These are phyloP conservation scores for Ascidia mentula DNA, from an alignment of 23 tunicate genomes.

Conservation along the genomic window DNA sequence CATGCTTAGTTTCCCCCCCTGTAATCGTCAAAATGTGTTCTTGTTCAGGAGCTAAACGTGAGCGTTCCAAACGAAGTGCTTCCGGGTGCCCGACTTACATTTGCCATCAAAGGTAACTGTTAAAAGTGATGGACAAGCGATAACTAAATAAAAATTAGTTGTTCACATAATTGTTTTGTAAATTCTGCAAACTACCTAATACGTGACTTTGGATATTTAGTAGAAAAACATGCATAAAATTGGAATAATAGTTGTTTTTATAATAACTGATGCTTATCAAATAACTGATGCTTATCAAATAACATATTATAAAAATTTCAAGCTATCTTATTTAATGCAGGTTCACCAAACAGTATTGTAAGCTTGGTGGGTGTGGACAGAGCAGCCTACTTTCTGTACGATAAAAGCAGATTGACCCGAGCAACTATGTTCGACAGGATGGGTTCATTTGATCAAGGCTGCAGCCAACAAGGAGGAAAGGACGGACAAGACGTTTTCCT, in stretches of 20 bases:
- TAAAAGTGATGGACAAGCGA: too few relatives aligned
- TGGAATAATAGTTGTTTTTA: too few relatives aligned
- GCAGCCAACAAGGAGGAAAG: constrained; percentile 53
- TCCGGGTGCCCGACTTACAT: constrained; percentile 25
- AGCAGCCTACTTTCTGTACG: constrained; percentile 76
- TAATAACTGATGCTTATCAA: too few relatives aligned
- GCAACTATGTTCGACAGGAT: constrained; percentile 33
- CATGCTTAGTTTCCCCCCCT: not conserved
- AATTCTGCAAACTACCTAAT: too few relatives aligned
- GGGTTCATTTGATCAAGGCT: constrained; percentile 53
- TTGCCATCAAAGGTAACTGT: constrained; percentile 28
- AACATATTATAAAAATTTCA: too few relatives aligned
- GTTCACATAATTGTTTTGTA: too few relatives aligned
- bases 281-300: too few relatives aligned
- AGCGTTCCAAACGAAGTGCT: constrained; percentile 18
- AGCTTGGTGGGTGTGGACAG: constrained; percentile 55
- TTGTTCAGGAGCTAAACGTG: constrained; percentile 24
- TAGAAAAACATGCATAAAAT: too few relatives aligned
- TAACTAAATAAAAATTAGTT: too few relatives aligned
- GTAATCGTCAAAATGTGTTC: not conserved
- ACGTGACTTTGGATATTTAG: not conserved
- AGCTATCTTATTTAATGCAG: constrained; percentile 12
- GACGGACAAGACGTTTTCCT: constrained; percentile 45
- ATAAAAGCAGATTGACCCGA: constrained; percentile 53
- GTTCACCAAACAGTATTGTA: constrained; percentile 37